Evolutionary conservation across 2,113 vertebrate species (phyloP).

Genomic region (Nothobranchius kuhntae): DNA sequence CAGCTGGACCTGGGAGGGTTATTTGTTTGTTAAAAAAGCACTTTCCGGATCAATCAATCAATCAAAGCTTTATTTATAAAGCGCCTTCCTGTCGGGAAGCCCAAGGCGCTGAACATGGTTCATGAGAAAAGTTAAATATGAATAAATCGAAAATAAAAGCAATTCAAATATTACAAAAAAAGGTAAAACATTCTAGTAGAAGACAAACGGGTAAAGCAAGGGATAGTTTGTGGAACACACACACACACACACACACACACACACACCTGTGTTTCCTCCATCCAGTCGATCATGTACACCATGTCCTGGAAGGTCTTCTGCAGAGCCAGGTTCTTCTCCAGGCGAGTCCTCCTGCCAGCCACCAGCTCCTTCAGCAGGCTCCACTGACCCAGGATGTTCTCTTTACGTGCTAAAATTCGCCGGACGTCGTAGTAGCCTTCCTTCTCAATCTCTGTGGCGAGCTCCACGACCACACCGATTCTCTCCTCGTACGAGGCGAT

Average conservation of each 20-base stretch:
- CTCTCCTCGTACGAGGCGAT: constrained; percentile 94
- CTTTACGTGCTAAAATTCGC: constrained; percentile 87
- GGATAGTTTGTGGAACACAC: neutral
- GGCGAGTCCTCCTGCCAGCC: constrained; percentile 81
- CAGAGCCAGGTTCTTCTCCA: constrained; percentile 91
- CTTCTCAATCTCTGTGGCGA: constrained; percentile 86
- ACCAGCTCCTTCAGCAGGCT: constrained; percentile 88
- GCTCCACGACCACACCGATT: constrained; percentile 88
- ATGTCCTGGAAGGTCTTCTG: constrained; percentile 98
- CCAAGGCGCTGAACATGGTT: too few relatives aligned
- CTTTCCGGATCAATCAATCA: neutral
- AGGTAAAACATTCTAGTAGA: too few relatives aligned
- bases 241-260: constrained; percentile 55
- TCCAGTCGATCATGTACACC: constrained; percentile 99
- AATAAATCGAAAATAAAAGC: too few relatives aligned
- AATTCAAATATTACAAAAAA: too few relatives aligned
- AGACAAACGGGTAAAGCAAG: too few relatives aligned
- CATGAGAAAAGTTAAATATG: too few relatives aligned
- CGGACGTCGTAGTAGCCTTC: constrained; percentile 90
- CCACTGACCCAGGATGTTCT: constrained; percentile 94
- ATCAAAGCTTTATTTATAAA: too few relatives aligned
- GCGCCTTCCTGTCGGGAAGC: too few relatives aligned
- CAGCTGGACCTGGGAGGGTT: constrained; percentile 78
- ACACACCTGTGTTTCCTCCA: constrained; percentile 94
- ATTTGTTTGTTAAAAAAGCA: neutral